Base-by-base conservation (phyloP, 1,140 invertebrate genomes). In the Pseudomyrmex dendroicus region DNA sequence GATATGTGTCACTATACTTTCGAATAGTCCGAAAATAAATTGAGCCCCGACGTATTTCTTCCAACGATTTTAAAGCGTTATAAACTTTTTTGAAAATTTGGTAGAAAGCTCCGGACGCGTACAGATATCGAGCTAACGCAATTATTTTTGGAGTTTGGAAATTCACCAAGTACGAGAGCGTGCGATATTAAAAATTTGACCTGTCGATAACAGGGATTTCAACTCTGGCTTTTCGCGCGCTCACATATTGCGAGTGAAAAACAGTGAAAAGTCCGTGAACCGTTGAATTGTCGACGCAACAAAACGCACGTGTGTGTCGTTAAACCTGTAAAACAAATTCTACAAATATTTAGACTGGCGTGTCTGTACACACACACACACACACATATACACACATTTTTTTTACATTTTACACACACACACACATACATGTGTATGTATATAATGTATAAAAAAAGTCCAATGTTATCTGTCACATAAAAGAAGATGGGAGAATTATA, bases 161-260 rank as follows among this genome's bases (percentile, higher is more conserved):
- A 78, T 70, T 78, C 46, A 78, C 64, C 20, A 68, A 78, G 76
- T 70, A 78, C 7, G 54, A 80, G 76, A 72, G 66, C 44, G 20
- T 20, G 20, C 54, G 76, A 80, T 80, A 80, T 80, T 80, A 80
- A 80, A 80, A 80, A 70, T 80, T 78, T 20, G 64, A 59, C 66
- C 76, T 80, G 76, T 80, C 76, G 44, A 80, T 80, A 80, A 80
- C 66, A 80, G 76, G 12, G 44, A 72, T 80, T 72, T 80, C 66
- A 70, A 80, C 66, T 72, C 54, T 72, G 66, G 76, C 67, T 80
- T 80, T 80, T 59, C 76, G 66, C 76, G 20, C 64, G 63, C 64
- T 52, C 35, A 35, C 66, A 80, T 70, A 66, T 48, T 80, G 66
- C 56, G 76, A 70, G 54, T 80, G 66, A 80, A 80, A 80, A 80